These are phyloP conservation scores for Ectemnius cavifrons DNA, from an alignment of 2,888 invertebrate genomes.

Conservation along the genomic window DNA sequence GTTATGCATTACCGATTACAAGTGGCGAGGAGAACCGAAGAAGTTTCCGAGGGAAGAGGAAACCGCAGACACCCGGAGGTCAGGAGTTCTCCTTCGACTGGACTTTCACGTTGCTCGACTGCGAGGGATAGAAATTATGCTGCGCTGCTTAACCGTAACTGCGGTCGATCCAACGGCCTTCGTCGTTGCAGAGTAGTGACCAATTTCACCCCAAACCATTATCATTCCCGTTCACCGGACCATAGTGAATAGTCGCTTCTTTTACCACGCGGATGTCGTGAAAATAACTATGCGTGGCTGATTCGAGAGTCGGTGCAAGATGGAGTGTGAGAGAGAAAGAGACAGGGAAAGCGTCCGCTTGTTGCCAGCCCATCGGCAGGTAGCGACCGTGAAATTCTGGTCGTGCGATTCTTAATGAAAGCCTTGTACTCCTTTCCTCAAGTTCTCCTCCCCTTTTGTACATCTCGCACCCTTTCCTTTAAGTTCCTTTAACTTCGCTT, in stretches of 20 bases:
- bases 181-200: slow-evolving; percentile 58
- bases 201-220: slow-evolving; percentile 61
- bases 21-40: slow-evolving; percentile 7
- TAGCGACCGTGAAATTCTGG: slow-evolving; percentile 60
- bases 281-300: slow-evolving; percentile 59
- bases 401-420: slow-evolving; percentile 53
- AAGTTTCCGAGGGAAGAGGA: slow-evolving; percentile 24
- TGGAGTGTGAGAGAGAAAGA: background rate
- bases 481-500: slow-evolving; percentile 8
- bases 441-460: background rate
- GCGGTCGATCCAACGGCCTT: slow-evolving; percentile 58
- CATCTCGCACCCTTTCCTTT: slow-evolving; percentile 5
- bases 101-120: slow-evolving; percentile 29
- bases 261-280: slow-evolving; percentile 64
- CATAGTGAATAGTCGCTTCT: slow-evolving; percentile 63
- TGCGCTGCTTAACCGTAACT: slow-evolving; percentile 59
- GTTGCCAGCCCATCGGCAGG: slow-evolving; percentile 47
- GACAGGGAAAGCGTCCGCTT: slow-evolving; percentile 7
- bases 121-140: slow-evolving; percentile 48
- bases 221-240: slow-evolving; percentile 57
- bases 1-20: background rate
- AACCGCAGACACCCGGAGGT: slow-evolving; percentile 36
- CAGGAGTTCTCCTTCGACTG: slow-evolving; percentile 5
- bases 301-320: slow-evolving; percentile 32
- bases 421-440: slow-evolving; percentile 22